Base-by-base conservation (phyloP, 2,888 invertebrate species). In the Aspidapion aeneum region DNA sequence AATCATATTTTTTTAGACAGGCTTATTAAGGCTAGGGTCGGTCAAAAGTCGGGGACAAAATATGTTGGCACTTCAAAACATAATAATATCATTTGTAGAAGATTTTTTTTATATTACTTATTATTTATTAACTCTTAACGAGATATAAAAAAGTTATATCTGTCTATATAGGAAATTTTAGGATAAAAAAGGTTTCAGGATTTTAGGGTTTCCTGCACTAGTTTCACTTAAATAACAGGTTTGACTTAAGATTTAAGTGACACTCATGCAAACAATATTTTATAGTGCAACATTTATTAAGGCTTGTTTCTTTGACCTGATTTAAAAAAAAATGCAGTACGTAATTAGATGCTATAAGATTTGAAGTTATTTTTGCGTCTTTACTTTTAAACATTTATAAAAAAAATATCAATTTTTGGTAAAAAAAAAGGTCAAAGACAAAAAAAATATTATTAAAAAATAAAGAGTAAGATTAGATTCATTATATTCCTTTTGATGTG, bases 61-160 rank as follows among this genome's bases (percentile, higher is more conserved):
- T n/a, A n/a, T n/a, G n/a, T n/a, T n/a, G n/a, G n/a, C n/a, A n/a
- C n/a, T n/a, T n/a, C n/a, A n/a, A n/a, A n/a, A n/a, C n/a, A n/a
- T n/a, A n/a, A n/a, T n/a, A n/a, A n/a, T n/a, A n/a, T n/a, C n/a
- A n/a, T n/a, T n/a, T n/a, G 63, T 66, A 58, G 63, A 62, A 65
- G 68, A 66, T 69, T 68, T 65, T 66, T 61, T 66, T 61, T 64
- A 55, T 60, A 35, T 35, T 35, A 65, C 59, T 55, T 54, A 56
- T 62, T 69, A 70, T 70, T 70, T 70, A 70, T 72, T 68, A 68
- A 69, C 63, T 59, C 54, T 58, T 18, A 35, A 21, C 17, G 20
- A 12, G 35, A 35, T 35, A 35, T 35, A 35, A 35, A 35, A 35
- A 12, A n/a, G n/a, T n/a, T 35, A 35, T 35, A 35, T 35, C 3